Evolutionary conservation across 2,888 invertebrate species (phyloP).

Genomic region (Caenorhabditis afra): DNA sequence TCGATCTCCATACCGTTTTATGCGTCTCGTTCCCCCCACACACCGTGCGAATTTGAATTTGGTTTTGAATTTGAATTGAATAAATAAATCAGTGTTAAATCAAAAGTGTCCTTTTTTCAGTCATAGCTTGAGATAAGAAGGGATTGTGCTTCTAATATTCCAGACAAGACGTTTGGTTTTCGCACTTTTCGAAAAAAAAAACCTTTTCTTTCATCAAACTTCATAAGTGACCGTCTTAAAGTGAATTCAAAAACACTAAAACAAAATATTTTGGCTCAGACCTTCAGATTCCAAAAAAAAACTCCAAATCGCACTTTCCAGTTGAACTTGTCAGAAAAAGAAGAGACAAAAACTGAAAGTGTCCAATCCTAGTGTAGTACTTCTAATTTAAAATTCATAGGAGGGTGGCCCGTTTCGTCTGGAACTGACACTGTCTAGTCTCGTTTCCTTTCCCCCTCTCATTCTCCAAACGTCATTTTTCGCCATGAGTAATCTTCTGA

Average conservation of each 20-base stretch:
- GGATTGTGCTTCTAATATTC: not conserved
- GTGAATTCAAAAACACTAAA: too few relatives aligned
- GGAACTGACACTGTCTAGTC: conserved; percentile 31
- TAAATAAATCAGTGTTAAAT: not conserved
- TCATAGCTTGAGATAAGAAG: too few relatives aligned
- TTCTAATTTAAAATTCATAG: too few relatives aligned
- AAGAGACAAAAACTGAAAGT: too few relatives aligned
- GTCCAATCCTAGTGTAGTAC: too few relatives aligned
- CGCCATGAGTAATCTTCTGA: not conserved
- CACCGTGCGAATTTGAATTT: not conserved
- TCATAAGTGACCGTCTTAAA: not conserved
- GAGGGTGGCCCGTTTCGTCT: conserved; percentile 2
- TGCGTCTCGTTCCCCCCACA: conserved; percentile 3
- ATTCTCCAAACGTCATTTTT: not conserved
- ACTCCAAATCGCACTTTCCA: too few relatives aligned
- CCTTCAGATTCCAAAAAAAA: too few relatives aligned
- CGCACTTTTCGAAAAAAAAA: not conserved
- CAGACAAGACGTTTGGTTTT: not conserved
- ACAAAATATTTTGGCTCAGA: too few relatives aligned
- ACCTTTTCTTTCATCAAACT: not conserved
- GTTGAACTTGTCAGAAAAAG: too few relatives aligned
- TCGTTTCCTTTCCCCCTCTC: not conserved
- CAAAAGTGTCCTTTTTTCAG: not conserved
- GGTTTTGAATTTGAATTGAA: not conserved
- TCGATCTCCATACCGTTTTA: conserved; percentile 24